phyloP scores from a whole-genome alignment of 2,797 vertebrate species.

The Galago senegalensis region DNA sequence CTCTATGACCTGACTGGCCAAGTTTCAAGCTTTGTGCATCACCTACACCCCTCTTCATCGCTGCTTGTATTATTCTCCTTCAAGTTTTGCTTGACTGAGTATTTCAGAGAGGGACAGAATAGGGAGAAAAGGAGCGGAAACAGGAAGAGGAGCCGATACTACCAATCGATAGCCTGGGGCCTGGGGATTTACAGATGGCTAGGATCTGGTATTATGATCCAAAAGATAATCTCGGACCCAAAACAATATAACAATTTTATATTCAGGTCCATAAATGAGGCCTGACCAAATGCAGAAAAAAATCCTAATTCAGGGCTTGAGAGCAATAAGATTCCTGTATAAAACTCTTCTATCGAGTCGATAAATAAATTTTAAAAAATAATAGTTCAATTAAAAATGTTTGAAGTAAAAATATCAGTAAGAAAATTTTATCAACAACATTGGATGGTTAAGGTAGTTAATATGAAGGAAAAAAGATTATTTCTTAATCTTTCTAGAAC shows the following conservation, averaged over 20 bases:
- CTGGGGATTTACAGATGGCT: neutral
- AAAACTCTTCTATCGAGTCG: neutral
- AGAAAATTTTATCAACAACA: neutral
- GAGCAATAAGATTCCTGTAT: neutral
- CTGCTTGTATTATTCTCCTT: neutral
- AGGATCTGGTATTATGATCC: neutral
- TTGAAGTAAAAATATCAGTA: slow-evolving; percentile 39
- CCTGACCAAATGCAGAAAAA: slow-evolving; percentile 31
- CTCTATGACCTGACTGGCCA: neutral
- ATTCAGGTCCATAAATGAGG: slow-evolving; percentile 50
- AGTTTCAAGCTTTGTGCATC: neutral
- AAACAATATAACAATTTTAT: slow-evolving; percentile 25
- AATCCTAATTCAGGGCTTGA: slow-evolving; percentile 44
- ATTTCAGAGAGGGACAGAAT: neutral
- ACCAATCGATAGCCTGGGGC: neutral
- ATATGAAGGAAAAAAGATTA: neutral
- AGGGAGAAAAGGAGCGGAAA: neutral
- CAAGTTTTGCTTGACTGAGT: neutral
- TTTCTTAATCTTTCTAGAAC: neutral
- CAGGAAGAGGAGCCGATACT: neutral
- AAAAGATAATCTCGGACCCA: slow-evolving; percentile 14
- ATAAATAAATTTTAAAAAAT: slow-evolving; percentile 56
- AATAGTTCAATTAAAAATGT: slow-evolving; percentile 40
- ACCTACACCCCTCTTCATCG: neutral
- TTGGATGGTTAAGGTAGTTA: slow-evolving; percentile 25